A percentile compares a stretch with the other conserved stretches of the same genome.
These are phyloP conservation scores for Malacoctenus gilli DNA, from an alignment of 2,797 vertebrate species.

Conservation along the genomic window DNA sequence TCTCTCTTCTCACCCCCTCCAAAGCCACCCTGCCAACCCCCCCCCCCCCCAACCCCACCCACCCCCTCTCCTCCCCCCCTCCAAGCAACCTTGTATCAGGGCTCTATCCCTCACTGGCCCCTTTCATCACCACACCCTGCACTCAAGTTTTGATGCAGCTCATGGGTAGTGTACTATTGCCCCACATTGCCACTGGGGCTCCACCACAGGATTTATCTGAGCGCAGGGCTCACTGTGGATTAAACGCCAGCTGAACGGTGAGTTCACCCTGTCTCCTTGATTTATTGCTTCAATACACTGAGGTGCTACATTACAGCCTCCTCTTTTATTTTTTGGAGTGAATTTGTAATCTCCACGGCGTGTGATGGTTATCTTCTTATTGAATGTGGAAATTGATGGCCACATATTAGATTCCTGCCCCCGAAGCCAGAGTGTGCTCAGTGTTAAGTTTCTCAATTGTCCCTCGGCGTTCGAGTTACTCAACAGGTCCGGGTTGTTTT, in stretches of 20 bases:
- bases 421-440: constrained; percentile 11
- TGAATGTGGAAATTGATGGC: constrained; percentile 15
- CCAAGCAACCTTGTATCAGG: constrained; percentile 41
- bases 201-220: constrained; percentile 23
- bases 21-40: too few species aligned
- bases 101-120: constrained; percentile 55
- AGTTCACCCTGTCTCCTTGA: constrained; percentile 49
- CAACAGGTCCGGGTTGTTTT: constrained; percentile 74
- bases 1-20: constrained; percentile 11
- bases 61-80: constrained; percentile 26
- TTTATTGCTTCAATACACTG: constrained; percentile 9
- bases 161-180: constrained; percentile 46
- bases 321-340: constrained; percentile 23
- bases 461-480: constrained; percentile 53
- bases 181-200: constrained; percentile 56
- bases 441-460: constrained; percentile 44
- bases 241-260: constrained; percentile 56
- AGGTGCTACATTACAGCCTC: neutral
- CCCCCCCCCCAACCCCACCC: constrained; percentile 34
- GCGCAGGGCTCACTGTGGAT: constrained; percentile 42
- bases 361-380: too few species aligned
- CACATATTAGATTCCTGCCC: constrained; percentile 33
- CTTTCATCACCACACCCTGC: constrained; percentile 69
- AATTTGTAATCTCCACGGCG: constrained; percentile 19
- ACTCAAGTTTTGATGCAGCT: constrained; percentile 63